Evolutionary conservation across 2,113 vertebrate species (phyloP), one percentile per base, ranked within the genome.

Genomic region (Calidris pygmaea): DNA sequence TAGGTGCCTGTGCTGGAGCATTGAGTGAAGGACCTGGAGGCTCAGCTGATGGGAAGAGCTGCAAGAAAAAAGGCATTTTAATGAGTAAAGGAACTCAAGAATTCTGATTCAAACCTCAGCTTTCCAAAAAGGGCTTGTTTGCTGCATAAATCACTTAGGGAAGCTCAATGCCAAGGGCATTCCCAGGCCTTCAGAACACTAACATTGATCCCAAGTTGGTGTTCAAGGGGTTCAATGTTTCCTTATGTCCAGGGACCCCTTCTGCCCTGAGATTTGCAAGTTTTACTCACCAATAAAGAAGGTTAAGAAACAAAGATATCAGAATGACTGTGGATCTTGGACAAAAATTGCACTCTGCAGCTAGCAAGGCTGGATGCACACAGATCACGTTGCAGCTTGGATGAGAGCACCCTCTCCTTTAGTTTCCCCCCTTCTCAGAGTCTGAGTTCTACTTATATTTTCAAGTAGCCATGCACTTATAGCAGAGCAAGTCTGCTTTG

Each of bases 41-140:
- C 70, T 99, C 99, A 34, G 98, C 81, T 83, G 98, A 94, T 95
- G 98, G 98, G 95, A 99, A 99, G 21, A 98, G 97, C 99, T 99
- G 81, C 26, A 80, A 96, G 79, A 12, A 89, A 83, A 55, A 91
- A 78, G 16, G 62, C 0, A 0, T 39, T 94, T 67, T 39, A 75
- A n/a, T 55, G 29, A 78, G 72, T 60, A 81, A 73, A 72, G 41
- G 14, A 89, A 50, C 27, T 73, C 13, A 5, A 27, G 18, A 76
- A 19, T 41, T 87, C 11, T 17, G 47, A 71, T 26, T 72, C 34
- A 43, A 85, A 59, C 29, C 71, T 1, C 45, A 81, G 30, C n/a
- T 81, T 58, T 67, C 67, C 52, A 50, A 62, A 27, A 66, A 81
- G 52, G 9, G 12, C 16, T 62, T 48, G 15, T 80, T 20, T 70